phyloP scores from a whole-genome alignment of 2,888 invertebrate genomes.

The Melanostoma mellinum region DNA sequence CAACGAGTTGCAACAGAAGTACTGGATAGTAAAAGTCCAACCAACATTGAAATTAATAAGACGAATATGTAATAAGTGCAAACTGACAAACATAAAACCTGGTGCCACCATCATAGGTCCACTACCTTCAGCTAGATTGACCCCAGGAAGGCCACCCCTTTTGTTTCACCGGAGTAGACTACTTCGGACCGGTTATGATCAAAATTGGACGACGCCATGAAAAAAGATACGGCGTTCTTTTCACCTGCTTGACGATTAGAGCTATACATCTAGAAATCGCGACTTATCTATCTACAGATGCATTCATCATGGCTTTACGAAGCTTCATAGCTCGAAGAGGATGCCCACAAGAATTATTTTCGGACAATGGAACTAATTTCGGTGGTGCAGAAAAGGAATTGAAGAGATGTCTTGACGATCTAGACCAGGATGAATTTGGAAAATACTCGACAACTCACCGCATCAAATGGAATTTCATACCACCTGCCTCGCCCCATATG shows the following conservation, averaged over 20 bases:
- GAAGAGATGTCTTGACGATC: background rate
- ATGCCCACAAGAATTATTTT: conserved; percentile 28
- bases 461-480: conserved; percentile 72
- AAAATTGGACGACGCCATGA: conserved; percentile 32
- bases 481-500: conserved; percentile 69
- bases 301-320: conserved; percentile 49
- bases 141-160: conserved; percentile 39
- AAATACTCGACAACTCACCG: background rate
- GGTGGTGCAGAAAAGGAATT: conserved; percentile 32
- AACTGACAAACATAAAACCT: conserved; percentile 25
- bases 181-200: conserved; percentile 44
- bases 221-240: conserved; percentile 52
- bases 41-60: background rate
- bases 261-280: conserved; percentile 48
- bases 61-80: conserved; percentile 31
- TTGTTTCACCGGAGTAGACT: conserved; percentile 47
- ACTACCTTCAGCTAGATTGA: conserved; percentile 24
- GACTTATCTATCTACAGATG: conserved; percentile 27
- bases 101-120: conserved; percentile 28
- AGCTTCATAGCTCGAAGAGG: conserved; percentile 50
- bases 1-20: conserved; percentile 44
- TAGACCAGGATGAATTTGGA: conserved; percentile 14
- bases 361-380: conserved; percentile 30
- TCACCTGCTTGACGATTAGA: conserved; percentile 46
- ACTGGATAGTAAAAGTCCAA: background rate